Percentiles rank a stretch among this genome's conserved stretches.
Conservation (phyloP, 2,888 invertebrate species). For the Zeuzera pyrina region DNA sequence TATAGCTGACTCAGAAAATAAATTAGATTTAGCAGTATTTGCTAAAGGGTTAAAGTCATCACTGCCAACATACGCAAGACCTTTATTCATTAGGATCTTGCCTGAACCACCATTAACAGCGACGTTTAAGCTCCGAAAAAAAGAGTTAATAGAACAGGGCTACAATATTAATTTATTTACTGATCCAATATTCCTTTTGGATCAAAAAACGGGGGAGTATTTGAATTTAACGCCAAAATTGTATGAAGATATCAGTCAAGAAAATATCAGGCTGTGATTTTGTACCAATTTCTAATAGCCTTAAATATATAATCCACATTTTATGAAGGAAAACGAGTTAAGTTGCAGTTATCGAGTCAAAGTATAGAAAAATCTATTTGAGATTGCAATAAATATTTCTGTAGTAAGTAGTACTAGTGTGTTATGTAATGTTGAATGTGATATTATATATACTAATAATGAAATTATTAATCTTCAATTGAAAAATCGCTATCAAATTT, state of each 20-base stretch:
- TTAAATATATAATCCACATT: too few species aligned
- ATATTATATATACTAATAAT: too few species aligned
- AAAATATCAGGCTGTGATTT: constrained; percentile 65
- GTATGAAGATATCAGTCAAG: constrained; percentile 60
- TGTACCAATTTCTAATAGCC: not conserved
- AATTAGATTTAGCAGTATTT: constrained; percentile 72
- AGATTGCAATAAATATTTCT: too few species aligned
- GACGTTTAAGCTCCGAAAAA: constrained; percentile 95
- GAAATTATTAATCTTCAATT: too few species aligned
- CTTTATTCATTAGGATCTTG: constrained; percentile 87
- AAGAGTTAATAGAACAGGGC: constrained; percentile 86
- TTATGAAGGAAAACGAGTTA: too few species aligned
- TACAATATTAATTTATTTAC: constrained; percentile 76
- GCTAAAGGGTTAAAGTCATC: constrained; percentile 54
- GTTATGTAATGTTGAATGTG: too few species aligned
- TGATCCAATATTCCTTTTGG: constrained; percentile 81
- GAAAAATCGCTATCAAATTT: too few species aligned
- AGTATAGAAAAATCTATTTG: too few species aligned
- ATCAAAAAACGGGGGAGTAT: constrained; percentile 55
- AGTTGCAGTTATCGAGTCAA: too few species aligned
- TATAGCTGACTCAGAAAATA: constrained; percentile 81
- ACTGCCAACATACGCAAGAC: constrained; percentile 88
- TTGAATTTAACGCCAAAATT: constrained; percentile 57
- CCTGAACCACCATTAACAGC: constrained; percentile 84
- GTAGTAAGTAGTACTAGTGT: too few species aligned